phyloP scores from a whole-genome alignment of 2,888 invertebrate genomes.

The Agrochola litura region DNA sequence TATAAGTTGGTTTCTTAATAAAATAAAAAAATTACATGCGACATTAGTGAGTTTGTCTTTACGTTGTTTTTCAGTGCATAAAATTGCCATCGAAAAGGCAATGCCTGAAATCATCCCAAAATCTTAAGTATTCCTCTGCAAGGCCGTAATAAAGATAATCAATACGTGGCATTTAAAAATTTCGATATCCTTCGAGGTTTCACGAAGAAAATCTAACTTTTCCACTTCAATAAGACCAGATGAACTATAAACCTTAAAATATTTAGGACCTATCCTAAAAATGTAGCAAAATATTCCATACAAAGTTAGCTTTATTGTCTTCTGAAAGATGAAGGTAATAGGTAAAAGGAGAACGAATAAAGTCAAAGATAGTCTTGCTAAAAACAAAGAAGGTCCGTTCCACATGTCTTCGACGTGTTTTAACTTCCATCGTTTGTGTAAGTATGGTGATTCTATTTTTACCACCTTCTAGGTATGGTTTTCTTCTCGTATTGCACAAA shows the following conservation, averaged over 20 bases:
- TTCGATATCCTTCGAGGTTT: not conserved
- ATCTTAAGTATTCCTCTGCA: not conserved
- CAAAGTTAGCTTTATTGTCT: conserved; percentile 37
- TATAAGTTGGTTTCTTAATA: too few species aligned
- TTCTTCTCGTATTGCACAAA: not conserved
- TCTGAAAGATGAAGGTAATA: conserved; percentile 8
- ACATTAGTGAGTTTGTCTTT: too few species aligned
- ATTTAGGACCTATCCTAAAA: conserved; percentile 44
- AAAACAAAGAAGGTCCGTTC: not conserved
- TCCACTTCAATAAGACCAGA: conserved; percentile 44
- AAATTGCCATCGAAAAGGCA: not conserved
- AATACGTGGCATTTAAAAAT: conserved; percentile 26
- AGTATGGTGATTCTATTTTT: not conserved
- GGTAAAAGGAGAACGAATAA: not conserved
- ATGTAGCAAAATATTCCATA: conserved; percentile 35
- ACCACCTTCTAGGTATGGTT: not conserved
- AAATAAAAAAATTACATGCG: too few species aligned
- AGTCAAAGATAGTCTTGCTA: not conserved
- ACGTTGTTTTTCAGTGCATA: not conserved
- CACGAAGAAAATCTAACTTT: conserved; percentile 36
- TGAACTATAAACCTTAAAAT: conserved; percentile 54
- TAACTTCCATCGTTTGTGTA: not conserved
- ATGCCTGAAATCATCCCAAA: not conserved
- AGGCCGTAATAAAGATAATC: not conserved
- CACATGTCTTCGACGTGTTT: not conserved